Conservation (phyloP, 2,113 vertebrate species). For the Rana temporaria region DNA sequence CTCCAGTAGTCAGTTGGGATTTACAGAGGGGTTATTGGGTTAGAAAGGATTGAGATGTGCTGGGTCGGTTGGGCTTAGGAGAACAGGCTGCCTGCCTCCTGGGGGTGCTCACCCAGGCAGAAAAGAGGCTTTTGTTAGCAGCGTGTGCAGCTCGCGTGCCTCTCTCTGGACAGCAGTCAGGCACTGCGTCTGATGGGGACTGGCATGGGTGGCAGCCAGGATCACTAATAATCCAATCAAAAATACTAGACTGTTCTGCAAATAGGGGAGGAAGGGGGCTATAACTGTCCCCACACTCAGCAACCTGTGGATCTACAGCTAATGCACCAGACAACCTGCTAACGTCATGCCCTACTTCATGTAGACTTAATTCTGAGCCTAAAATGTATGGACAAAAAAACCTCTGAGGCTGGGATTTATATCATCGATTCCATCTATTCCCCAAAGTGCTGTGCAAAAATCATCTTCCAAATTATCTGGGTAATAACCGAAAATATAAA, state of each 20-base stretch:
- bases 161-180: slow-evolving; percentile 56
- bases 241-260: slow-evolving; percentile 35
- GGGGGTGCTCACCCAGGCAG: slow-evolving; percentile 64
- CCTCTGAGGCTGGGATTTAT: too few species aligned
- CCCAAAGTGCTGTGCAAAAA: too few species aligned
- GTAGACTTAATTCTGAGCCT: too few species aligned
- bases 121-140: slow-evolving; percentile 78
- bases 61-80: slow-evolving; percentile 47
- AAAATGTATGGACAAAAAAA: too few species aligned
- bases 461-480: too few species aligned
- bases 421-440: too few species aligned
- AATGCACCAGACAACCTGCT: too few species aligned
- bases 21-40: slow-evolving; percentile 41
- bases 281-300: slow-evolving; percentile 5
- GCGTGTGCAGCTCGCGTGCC: slow-evolving; percentile 83
- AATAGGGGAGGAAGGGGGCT: not conserved
- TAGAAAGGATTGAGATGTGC: slow-evolving; percentile 44
- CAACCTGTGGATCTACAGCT: slow-evolving; percentile 25
- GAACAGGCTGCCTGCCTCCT: slow-evolving; percentile 31
- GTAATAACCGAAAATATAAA: too few species aligned
- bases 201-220: not conserved
- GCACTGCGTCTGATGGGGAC: not conserved
- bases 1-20: slow-evolving; percentile 55
- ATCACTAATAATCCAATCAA: slow-evolving; percentile 16
- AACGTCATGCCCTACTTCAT: too few species aligned